Evolutionary conservation across 2,113 vertebrate genomes (phyloP).

Genomic region (Anguilla japonica): DNA sequence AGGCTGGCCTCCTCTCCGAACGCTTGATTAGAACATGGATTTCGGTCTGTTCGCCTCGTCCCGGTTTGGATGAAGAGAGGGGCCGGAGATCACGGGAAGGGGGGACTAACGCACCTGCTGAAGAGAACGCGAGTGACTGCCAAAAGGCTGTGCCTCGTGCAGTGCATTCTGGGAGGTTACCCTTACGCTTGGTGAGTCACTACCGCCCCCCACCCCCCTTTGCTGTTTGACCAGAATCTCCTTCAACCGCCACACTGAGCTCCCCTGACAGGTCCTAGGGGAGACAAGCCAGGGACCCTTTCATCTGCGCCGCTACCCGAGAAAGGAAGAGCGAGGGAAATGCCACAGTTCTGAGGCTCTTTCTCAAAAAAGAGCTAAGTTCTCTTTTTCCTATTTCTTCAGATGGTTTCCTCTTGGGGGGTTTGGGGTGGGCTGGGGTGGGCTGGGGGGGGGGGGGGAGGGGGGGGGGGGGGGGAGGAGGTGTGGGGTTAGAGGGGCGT

Average conservation of each 20-base stretch:
- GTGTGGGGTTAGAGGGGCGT: not conserved
- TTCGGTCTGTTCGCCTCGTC: no score
- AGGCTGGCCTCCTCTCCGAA: not conserved
- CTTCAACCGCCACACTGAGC: not conserved
- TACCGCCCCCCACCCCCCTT: not conserved
- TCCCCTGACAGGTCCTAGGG: not conserved
- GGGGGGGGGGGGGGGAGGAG: not conserved
- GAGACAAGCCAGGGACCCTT: not conserved
- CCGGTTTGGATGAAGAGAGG: not conserved
- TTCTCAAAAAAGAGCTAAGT: slow-evolving; percentile 1
- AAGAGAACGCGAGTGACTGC: not conserved
- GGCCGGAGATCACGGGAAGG: not conserved
- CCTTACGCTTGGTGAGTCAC: not conserved
- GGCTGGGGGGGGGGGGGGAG: no score
- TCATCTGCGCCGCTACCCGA: slow-evolving; percentile 28
- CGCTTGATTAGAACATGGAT: not conserved
- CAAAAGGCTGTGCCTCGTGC: not conserved
- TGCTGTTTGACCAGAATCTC: not conserved
- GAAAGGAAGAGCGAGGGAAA: slow-evolving; percentile 28
- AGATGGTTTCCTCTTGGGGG: slow-evolving; percentile 25
- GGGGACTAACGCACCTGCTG: not conserved
- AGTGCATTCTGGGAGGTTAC: not conserved
- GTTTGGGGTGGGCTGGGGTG: not conserved
- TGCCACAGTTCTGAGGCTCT: slow-evolving; percentile 24
- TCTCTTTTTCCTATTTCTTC: slow-evolving; percentile 23